Evolutionary conservation across 2,113 vertebrate genomes (phyloP), one percentile per base, ranked within the genome.

Genomic region (Pitta sordida): DNA sequence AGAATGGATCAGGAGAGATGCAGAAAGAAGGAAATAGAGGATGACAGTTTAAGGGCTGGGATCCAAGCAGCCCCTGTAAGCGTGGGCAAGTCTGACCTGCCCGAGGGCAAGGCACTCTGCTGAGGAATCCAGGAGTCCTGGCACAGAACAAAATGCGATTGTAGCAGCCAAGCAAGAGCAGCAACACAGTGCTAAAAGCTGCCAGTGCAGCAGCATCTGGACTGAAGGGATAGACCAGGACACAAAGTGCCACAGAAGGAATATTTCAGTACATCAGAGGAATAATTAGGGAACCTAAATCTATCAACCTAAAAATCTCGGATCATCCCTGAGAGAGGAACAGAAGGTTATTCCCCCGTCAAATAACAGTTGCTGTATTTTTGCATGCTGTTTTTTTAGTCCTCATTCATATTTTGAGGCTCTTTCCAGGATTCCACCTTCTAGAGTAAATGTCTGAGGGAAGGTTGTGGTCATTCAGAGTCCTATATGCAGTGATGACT

Each of bases 21-120:
- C 65, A 68, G 44, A 56, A 48, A 37, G 75, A 46, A 63, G 63
- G 56, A 52, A 78, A 86, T 62, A 56, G 37, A 81, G 52, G 73
- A 64, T 3, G 48, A 84, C 69, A 87, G 65, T 39, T 89, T 91
- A 34, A 86, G 65, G 83, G 88, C 83, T 94, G 71, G 73, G 29
- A 46, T 93, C 88, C 92, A 88, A 78, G 86, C 9, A 75, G 64
- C 44, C 44, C 60, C 22, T 37, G 32, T 6, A 81, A 81, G 36
- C 6, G 0, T 7, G 48, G 76, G 44, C 63, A 59, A 48, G 36
- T 14, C 39, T 74, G 69, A 41, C 46, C 36, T n/a, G 65, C 56
- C 88, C 34, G 1, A 76, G 77, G 88, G 83, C 81, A 87, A 81
- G 86, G 82, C 88, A 49, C 3, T 5, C 0, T 29, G 81, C 58